Evolutionary conservation across 2,888 invertebrate species (phyloP), one percentile per base, ranked within the genome.

Genomic region (Caenorhabditis imperialis): DNA sequence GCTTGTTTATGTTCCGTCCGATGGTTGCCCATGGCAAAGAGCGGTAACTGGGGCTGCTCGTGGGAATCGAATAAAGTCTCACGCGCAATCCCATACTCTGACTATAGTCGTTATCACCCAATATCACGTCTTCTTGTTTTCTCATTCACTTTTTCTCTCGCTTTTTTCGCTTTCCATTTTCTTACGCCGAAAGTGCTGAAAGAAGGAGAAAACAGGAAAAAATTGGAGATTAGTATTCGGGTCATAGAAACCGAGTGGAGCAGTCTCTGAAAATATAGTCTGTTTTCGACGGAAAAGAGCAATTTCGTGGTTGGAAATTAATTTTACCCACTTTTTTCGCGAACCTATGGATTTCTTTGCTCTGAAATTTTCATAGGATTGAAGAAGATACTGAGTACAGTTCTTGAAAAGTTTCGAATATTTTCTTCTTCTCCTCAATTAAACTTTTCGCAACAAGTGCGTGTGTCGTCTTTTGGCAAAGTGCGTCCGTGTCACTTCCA

Each of bases 201-300:
- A 23, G 23, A 42, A 23, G 45, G 23, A 38, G 38, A 37, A 23
- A 8, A 3, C 1, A 22, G 44, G 42, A 42, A 47, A 22, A 37
- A 30, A 54, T 40, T 51, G 44, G 51, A 67, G 67, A 67, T 67
- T 67, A 57, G 67, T 58, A 67, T 57, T 67, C 67, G 50, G 44
- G 67, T 57, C 51, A 57, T 53, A 4, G 23, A 14, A 10, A 1
- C 14, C 23, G 10, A n/a, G n/a, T n/a, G n/a, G n/a, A n/a, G 3
- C 23, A 2, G 44, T 22, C 20, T 8, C 50, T 25, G 44, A 44
- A 58, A 67, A 67, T 57, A 50, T 57, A 44, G 67, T 57, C 50
- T 67, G 57, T 51, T 48, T 67, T 67, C 30, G 54, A 44, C 54
- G 37, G 44, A 51, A 57, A 57, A 67, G 67, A 57, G 65, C 55